phyloP scores from a whole-genome alignment of 2,888 invertebrate species.

The Ecdyonurus torrentis region DNA sequence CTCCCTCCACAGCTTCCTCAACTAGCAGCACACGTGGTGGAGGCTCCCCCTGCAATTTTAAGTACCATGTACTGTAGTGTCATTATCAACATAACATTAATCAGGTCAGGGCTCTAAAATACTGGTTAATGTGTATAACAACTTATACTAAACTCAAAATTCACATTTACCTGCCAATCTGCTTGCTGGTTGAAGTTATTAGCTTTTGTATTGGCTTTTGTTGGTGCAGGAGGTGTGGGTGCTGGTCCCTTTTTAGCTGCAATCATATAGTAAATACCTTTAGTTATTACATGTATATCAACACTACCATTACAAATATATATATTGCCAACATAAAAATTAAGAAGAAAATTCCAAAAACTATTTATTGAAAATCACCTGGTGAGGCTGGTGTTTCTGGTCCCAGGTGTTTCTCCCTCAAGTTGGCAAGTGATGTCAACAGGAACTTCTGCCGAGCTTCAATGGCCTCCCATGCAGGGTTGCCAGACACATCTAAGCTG shows the following conservation, averaged over 20 bases:
- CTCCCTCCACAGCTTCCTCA: constrained; percentile 59
- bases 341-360: neutral
- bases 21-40: constrained; percentile 59
- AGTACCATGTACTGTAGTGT: too few relatives aligned
- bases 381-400: constrained; percentile 20
- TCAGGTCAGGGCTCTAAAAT: too few relatives aligned
- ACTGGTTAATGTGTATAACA: too few relatives aligned
- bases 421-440: constrained; percentile 42
- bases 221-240: neutral
- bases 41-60: constrained; percentile 19
- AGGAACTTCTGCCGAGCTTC: constrained; percentile 67
- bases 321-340: too few relatives aligned
- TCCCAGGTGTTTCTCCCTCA: constrained; percentile 44
- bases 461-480: constrained; percentile 95
- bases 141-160: too few relatives aligned
- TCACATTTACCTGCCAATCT: neutral
- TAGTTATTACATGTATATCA: neutral
- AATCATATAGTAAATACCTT: neutral
- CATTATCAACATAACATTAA: too few relatives aligned
- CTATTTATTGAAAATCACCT: neutral
- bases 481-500: constrained; percentile 60
- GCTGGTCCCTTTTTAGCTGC: neutral
- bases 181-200: neutral
- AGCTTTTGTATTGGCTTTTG: neutral
- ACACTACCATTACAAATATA: too few relatives aligned